phyloP scores from a whole-genome alignment of 2,797 vertebrate genomes.

The Clarias platycephalus region DNA sequence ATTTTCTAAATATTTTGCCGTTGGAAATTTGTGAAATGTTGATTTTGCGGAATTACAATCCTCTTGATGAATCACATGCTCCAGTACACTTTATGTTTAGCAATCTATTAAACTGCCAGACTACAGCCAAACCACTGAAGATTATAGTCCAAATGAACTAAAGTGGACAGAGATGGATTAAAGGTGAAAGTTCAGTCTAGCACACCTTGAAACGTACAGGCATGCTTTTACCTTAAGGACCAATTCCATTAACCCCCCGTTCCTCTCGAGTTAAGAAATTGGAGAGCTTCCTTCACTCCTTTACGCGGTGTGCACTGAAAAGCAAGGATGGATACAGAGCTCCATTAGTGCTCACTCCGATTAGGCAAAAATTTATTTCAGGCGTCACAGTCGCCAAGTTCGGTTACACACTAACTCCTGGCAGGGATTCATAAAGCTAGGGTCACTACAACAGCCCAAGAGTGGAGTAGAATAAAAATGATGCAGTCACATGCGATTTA shows the following conservation, averaged over 20 bases:
- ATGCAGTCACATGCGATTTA: slow-evolving; percentile 55
- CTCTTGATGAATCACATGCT: neutral
- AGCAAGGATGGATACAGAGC: slow-evolving; percentile 40
- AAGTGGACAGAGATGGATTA: neutral
- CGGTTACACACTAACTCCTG: too few relatives aligned
- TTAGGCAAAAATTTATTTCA: slow-evolving; percentile 52
- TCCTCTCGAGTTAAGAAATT: slow-evolving; percentile 29
- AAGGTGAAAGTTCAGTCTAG: neutral
- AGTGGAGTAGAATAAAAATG: slow-evolving; percentile 40
- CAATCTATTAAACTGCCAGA: neutral
- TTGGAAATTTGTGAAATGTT: neutral
- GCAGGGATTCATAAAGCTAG: slow-evolving; percentile 42
- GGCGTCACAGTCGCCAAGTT: too few relatives aligned
- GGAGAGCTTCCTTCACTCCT: slow-evolving; percentile 33
- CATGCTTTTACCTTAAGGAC: slow-evolving; percentile 26
- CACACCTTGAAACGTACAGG: neutral
- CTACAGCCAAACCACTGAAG: neutral
- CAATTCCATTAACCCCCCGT: slow-evolving; percentile 31
- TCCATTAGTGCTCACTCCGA: slow-evolving; percentile 62
- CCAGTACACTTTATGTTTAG: neutral
- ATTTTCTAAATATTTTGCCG: neutral
- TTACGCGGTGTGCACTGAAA: slow-evolving; percentile 20
- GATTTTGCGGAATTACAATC: neutral
- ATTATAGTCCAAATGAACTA: neutral
- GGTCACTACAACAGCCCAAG: slow-evolving; percentile 30